Base-by-base conservation (phyloP, 2,113 vertebrate species). In the Hiodon alosoides region DNA sequence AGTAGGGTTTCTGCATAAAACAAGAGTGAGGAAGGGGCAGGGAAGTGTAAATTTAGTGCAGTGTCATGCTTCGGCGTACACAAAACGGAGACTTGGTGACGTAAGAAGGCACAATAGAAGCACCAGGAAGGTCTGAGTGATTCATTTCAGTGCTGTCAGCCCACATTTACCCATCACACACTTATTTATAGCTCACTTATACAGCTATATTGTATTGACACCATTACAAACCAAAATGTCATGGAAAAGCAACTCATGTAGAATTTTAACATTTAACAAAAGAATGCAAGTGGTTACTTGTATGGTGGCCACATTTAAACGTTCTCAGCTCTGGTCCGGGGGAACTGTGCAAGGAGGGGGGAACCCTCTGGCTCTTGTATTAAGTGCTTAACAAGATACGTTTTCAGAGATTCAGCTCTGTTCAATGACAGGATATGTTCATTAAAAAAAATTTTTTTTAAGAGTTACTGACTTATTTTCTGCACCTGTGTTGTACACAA, bases 1-100 rank as follows among this genome's bases (percentile, higher is more conserved):
- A 67, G 66, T 47, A 59, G 47, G 53, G n/a, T n/a, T 71, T 76
- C 68, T 55, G 60, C 50, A 76, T 17, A 16, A 54, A 61, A 64
- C 58, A 66, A 47, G 57, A 61, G 16, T 54, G 46, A 9, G 16
- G 9, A 51, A 58, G 47, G 58, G 55, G 53, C 16, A 52, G 50
- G 4, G 11, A 60, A 50, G 9, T 7, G 57, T 46, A 68, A 68
- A 75, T 31, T 48, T 50, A 13, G 17, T 62, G 52, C 60, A 47
- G 8, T 53, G 17, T 51, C 69, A 51, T 55, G 60, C 61, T 9
- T 46, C 7, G 52, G 7, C 50, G 13, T 13, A 31, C 61, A 59
- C 62, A 51, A 57, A 66, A 3, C 14, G 13, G 17, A 4, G 64
- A 60, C 3, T 6, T 58, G 62, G 64, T 57, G 67, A 48, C 4